A percentile compares a stretch with the other conserved stretches of the same genome.
These are phyloP conservation scores for Silurus glanis DNA, from an alignment of 2,113 vertebrate genomes.

Conservation along the genomic window DNA sequence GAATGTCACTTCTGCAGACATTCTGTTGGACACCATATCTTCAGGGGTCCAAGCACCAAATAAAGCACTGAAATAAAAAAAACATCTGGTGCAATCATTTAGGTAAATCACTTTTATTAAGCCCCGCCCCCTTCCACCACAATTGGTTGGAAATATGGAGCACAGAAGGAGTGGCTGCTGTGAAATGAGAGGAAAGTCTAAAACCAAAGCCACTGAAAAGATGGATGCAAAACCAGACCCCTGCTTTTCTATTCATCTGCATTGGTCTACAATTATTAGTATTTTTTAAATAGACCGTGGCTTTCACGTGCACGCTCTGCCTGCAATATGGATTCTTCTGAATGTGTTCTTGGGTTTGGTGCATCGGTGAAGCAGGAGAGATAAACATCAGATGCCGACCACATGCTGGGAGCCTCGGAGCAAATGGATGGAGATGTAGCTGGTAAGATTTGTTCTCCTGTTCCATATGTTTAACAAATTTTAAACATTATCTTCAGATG, in stretches of 20 bases:
- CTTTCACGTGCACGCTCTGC: slow-evolving; percentile 3
- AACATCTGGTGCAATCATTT: not conserved
- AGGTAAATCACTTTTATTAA: not conserved
- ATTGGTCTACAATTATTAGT: slow-evolving; percentile 30
- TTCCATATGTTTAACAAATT: slow-evolving; percentile 5
- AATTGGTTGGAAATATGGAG: slow-evolving; percentile 47
- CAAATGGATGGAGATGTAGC: slow-evolving; percentile 93
- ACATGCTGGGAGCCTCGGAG: slow-evolving; percentile 84
- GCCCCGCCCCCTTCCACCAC: slow-evolving; percentile 16
- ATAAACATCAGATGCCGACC: slow-evolving; percentile 79
- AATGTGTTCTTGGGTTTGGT: not conserved
- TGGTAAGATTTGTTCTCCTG: slow-evolving; percentile 74
- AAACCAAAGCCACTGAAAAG: slow-evolving; percentile 66
- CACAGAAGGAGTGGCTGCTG: slow-evolving; percentile 52
- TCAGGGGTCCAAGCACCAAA: not conserved
- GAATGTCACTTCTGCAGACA: not conserved
- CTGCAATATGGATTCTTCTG: slow-evolving; percentile 21
- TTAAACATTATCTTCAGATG: not conserved
- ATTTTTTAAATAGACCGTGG: not conserved
- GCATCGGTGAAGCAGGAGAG: not conserved
- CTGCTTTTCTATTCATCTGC: slow-evolving; percentile 49
- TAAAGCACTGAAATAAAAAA: not conserved
- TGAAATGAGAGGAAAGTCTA: slow-evolving; percentile 68
- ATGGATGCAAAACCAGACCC: slow-evolving; percentile 55
- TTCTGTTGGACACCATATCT: not conserved